These are phyloP conservation scores for Anoplolepis gracilipes DNA, from an alignment of 1,140 invertebrate species.

Conservation along the genomic window DNA sequence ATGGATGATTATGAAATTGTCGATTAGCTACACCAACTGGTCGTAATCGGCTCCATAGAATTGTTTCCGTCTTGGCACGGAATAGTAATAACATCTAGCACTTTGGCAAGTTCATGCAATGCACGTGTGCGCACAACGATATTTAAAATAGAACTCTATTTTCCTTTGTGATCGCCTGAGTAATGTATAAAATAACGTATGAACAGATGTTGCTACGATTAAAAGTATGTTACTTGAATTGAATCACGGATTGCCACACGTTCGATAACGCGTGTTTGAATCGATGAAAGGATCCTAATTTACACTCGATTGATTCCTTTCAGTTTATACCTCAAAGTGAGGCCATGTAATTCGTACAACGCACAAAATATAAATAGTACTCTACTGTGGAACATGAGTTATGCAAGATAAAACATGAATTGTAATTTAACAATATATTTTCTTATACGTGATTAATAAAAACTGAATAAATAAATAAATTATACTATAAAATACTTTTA, in stretches of 20 bases:
- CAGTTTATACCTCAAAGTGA: background rate
- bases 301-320: conserved; percentile 24
- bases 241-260: conserved; percentile 4
- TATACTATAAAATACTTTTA: background rate
- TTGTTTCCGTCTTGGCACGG: conserved; percentile 60
- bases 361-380: conserved; percentile 18
- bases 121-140: background rate
- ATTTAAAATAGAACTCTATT: conserved; percentile 34
- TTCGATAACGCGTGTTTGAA: conserved; percentile 24
- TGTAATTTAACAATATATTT: conserved; percentile 31
- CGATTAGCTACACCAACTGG: conserved; percentile 51
- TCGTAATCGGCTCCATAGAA: conserved; percentile 58
- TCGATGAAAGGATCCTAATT: conserved; percentile 28
- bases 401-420: background rate
- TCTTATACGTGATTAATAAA: background rate
- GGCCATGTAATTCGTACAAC: background rate
- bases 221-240: conserved; percentile 35
- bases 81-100: background rate
- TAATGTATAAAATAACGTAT: conserved; percentile 3
- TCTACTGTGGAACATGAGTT: no score
- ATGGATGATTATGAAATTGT: conserved; percentile 49
- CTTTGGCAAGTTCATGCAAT: conserved; percentile 35
- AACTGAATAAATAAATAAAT: background rate
- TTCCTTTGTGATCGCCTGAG: background rate
- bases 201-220: conserved; percentile 12